phyloP scores from a whole-genome alignment of 2,113 vertebrate genomes.

The Excalfactoria chinensis region DNA sequence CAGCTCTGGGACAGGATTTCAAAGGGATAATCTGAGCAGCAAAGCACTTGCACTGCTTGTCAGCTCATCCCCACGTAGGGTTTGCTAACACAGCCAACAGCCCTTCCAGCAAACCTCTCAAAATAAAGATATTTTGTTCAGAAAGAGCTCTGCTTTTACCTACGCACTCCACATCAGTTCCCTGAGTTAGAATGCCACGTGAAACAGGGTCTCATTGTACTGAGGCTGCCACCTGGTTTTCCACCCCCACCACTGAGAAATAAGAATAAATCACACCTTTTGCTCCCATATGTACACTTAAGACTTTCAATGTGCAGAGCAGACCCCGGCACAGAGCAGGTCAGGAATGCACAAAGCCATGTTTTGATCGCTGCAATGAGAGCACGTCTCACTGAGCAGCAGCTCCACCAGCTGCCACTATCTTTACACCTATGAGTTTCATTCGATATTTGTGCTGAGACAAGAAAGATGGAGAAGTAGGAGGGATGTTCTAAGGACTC shows the following conservation, averaged over 20 bases:
- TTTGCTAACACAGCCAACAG: not conserved
- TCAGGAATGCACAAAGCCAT: not conserved
- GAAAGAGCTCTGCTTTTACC: not conserved
- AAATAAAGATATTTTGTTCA: not conserved
- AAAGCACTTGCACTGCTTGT: not conserved
- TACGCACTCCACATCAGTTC: not conserved
- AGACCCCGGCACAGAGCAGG: not conserved
- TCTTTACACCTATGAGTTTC: not conserved
- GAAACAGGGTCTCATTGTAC: not conserved
- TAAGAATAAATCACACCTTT: not conserved
- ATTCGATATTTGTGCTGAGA: not conserved
- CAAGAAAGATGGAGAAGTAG: not conserved
- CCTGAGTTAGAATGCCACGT: accelerated
- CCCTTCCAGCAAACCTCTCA: not conserved
- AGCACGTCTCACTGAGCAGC: not conserved
- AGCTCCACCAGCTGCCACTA: not conserved
- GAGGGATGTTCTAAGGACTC: not conserved
- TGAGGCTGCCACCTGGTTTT: not conserved
- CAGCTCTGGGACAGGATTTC: not conserved
- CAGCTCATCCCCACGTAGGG: not conserved
- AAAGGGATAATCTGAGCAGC: not conserved
- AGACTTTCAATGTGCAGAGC: not conserved
- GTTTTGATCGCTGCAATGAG: not conserved
- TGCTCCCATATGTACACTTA: not conserved
- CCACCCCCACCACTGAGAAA: not conserved